Percentiles rank a stretch among this genome's conserved stretches.
Conservation (phyloP, 2,797 vertebrate genomes). For the Carduelis carduelis region DNA sequence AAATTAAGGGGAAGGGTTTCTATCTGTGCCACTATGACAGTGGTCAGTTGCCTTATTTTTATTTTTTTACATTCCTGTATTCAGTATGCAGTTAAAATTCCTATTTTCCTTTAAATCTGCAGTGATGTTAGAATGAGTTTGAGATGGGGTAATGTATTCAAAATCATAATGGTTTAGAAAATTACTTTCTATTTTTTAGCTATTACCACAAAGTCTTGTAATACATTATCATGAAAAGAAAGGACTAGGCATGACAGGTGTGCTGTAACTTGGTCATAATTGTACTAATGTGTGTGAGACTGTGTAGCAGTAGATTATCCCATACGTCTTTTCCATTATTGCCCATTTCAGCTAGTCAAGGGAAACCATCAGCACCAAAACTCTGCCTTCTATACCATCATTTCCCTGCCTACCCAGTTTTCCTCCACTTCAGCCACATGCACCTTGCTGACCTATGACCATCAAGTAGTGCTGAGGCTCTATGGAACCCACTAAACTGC, state of each 20-base stretch:
- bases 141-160: conserved; percentile 27
- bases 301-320: neutral
- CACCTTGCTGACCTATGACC: neutral
- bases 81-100: neutral
- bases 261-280: conserved; percentile 5
- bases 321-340: neutral
- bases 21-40: neutral
- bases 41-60: conserved; percentile 13
- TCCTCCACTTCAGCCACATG: neutral
- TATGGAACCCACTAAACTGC: neutral
- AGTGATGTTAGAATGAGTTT: neutral
- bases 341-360: neutral
- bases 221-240: conserved; percentile 34
- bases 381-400: neutral
- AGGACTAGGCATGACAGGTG: neutral
- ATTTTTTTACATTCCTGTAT: neutral
- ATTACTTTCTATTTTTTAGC: conserved; percentile 37
- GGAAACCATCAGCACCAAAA: neutral
- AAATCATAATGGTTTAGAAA: conserved; percentile 43
- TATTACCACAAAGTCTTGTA: conserved; percentile 20
- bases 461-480: neutral
- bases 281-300: neutral
- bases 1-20: neutral
- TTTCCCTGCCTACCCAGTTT: neutral
- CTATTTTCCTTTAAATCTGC: conserved; percentile 21